phyloP scores from a whole-genome alignment of 2,113 vertebrate species.

The Oncorhynchus masou region DNA sequence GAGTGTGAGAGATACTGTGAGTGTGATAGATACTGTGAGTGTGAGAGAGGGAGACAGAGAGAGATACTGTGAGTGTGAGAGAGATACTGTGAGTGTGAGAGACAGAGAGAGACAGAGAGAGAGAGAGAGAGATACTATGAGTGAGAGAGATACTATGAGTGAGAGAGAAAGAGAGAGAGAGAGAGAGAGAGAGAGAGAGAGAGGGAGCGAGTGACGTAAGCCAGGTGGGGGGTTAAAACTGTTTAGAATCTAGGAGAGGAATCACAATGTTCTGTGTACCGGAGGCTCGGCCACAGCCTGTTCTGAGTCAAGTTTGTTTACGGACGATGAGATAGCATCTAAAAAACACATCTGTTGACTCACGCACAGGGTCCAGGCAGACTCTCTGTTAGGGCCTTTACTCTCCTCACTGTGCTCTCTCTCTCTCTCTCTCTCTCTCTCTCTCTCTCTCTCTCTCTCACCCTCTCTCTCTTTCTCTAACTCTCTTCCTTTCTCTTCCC shows the following conservation, averaged over 20 bases:
- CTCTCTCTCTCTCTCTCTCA: too few species aligned
- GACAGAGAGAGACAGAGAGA: too few species aligned
- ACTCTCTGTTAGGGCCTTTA: slow-evolving; percentile 14
- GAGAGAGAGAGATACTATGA: too few species aligned
- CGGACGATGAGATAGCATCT: slow-evolving; percentile 61
- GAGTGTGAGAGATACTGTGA: neutral
- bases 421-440: neutral
- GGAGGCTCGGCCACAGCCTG: slow-evolving; percentile 35
- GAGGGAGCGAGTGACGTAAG: neutral
- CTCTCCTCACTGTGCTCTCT: neutral
- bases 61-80: neutral
- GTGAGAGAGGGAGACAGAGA: too few species aligned
- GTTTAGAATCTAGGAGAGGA: slow-evolving; percentile 37
- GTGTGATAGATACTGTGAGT: too few species aligned
- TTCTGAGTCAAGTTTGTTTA: slow-evolving; percentile 62
- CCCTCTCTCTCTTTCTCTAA: too few species aligned
- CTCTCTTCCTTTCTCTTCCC: neutral
- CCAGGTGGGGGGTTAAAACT: neutral
- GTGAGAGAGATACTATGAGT: too few species aligned
- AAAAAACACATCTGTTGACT: slow-evolving; percentile 64
- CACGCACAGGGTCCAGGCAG: slow-evolving; percentile 60
- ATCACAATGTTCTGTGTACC: slow-evolving; percentile 18
- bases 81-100: too few species aligned
- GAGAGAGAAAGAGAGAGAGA: too few species aligned
- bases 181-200: neutral